Percentiles rank a stretch among this genome's conserved stretches.
Conservation (phyloP, 2,797 vertebrate genomes). For the Chelmon rostratus region DNA sequence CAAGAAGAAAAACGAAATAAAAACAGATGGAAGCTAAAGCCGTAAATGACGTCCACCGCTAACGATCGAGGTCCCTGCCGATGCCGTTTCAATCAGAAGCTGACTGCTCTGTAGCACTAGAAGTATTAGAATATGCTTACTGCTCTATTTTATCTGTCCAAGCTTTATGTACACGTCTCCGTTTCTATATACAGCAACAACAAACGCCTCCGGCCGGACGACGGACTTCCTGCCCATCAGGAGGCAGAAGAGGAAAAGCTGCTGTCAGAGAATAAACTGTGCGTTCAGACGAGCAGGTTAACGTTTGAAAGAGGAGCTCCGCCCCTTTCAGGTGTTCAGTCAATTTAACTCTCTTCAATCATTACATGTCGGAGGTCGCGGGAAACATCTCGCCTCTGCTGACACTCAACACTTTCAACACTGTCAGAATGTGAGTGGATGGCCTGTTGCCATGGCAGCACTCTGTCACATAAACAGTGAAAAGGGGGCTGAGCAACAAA, state of each 20-base stretch:
- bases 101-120: slow-evolving; percentile 21
- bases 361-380: no score
- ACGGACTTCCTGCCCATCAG: neutral
- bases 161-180: slow-evolving; percentile 65
- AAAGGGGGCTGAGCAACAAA: no score
- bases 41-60: no score
- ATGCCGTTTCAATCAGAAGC: slow-evolving; percentile 36
- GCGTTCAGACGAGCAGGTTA: neutral
- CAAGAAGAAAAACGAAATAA: slow-evolving; percentile 15
- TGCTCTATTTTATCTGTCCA: slow-evolving; percentile 45
- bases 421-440: neutral
- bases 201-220: neutral
- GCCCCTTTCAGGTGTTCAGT: neutral
- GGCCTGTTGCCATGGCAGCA: neutral
- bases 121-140: slow-evolving; percentile 51
- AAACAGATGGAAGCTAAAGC: slow-evolving; percentile 13
- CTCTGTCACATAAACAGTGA: no score
- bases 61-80: no score
- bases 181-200: slow-evolving; percentile 52
- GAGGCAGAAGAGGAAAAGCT: neutral
- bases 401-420: no score
- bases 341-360: no score
- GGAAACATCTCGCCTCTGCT: no score
- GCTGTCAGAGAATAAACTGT: neutral
- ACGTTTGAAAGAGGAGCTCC: neutral